Percentiles rank a stretch among this genome's conserved stretches.
Evolutionary conservation across 2,888 invertebrate genomes (phyloP).

Genomic region (Megamerina dolium): DNA sequence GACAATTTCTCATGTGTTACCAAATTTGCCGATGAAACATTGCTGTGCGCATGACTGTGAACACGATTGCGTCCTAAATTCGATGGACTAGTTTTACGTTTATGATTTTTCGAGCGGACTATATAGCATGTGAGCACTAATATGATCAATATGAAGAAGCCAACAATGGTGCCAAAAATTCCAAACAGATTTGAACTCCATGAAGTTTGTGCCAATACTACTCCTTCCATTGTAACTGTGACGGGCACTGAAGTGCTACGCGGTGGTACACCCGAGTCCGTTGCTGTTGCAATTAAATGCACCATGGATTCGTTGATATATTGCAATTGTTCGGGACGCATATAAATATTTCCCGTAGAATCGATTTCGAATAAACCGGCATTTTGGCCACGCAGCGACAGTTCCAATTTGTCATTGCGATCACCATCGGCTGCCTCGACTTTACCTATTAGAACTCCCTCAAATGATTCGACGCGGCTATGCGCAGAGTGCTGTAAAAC

Average conservation of each 20-base stretch:
- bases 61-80: conserved; percentile 45
- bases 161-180: conserved; percentile 65
- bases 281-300: conserved; percentile 74
- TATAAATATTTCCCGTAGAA: conserved; percentile 55
- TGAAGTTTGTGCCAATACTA: conserved; percentile 48
- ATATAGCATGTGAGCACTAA: conserved; percentile 71
- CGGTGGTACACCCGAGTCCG: conserved; percentile 79
- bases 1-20: conserved; percentile 44
- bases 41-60: conserved; percentile 45
- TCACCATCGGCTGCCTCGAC: conserved; percentile 88
- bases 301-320: conserved; percentile 55
- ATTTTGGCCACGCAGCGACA: conserved; percentile 67
- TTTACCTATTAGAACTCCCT: conserved; percentile 54
- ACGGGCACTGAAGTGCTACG: conserved; percentile 66
- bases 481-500: conserved; percentile 37
- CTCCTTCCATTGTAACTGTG: conserved; percentile 57
- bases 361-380: conserved; percentile 52
- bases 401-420: conserved; percentile 63
- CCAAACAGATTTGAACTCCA: conserved; percentile 51
- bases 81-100: conserved; percentile 32
- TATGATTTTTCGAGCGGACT: conserved; percentile 56
- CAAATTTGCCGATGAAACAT: conserved; percentile 46
- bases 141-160: conserved; percentile 68
- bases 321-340: conserved; percentile 52
- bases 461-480: conserved; percentile 38